Conservation (phyloP, 2,113 vertebrate genomes). For the Podarcis muralis region DNA sequence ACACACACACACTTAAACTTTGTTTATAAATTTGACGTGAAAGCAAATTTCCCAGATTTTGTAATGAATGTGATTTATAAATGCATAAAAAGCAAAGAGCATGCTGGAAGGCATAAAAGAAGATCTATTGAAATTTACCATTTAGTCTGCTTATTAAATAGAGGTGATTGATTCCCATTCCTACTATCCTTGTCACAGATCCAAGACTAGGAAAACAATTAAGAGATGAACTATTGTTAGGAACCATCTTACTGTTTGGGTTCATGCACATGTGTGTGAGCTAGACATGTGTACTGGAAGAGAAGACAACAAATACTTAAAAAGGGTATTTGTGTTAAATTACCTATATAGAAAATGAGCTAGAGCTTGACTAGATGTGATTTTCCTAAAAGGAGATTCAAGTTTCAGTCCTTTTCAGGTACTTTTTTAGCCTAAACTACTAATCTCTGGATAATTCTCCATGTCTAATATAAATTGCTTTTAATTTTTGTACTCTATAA, state of each 20-base stretch:
- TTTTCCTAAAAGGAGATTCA: slow-evolving; percentile 58
- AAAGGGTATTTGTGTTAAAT: slow-evolving; percentile 53
- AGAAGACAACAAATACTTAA: slow-evolving; percentile 29
- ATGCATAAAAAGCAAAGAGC: not conserved
- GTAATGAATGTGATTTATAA: not conserved
- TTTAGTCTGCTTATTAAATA: not conserved
- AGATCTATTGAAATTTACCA: not conserved
- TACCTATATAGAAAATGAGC: slow-evolving; percentile 51
- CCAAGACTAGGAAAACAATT: not conserved
- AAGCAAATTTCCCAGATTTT: not conserved
- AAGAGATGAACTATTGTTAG: not conserved
- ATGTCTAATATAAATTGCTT: slow-evolving; percentile 52
- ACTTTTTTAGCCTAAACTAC: slow-evolving; percentile 51
- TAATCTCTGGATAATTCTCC: slow-evolving; percentile 54
- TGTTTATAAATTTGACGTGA: not conserved
- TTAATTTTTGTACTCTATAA: slow-evolving; percentile 41
- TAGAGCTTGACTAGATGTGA: slow-evolving; percentile 52
- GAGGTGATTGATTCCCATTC: not conserved
- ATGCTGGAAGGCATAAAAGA: not conserved
- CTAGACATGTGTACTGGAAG: not conserved
- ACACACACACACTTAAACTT: not conserved
- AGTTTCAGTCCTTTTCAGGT: slow-evolving; percentile 54
- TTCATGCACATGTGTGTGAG: not conserved
- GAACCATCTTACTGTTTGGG: not conserved
- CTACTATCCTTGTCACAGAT: not conserved